Evolutionary conservation across 2,797 vertebrate genomes (phyloP).

Genomic region (Taeniopygia guttata): DNA sequence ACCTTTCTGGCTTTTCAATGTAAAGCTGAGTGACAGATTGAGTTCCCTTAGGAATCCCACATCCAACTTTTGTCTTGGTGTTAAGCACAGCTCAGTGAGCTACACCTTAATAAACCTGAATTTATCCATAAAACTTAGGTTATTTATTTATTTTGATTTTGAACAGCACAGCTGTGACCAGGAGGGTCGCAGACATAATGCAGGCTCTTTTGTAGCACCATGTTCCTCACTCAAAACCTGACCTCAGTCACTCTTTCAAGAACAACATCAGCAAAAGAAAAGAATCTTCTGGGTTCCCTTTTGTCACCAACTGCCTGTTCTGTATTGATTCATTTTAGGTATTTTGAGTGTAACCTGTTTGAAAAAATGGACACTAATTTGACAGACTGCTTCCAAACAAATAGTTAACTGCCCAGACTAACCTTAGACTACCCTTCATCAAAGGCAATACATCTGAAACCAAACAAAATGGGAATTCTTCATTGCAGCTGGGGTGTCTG

Average conservation of each 20-base stretch:
- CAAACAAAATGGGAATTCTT: not conserved
- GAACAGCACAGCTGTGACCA: not conserved
- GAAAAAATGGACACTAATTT: not conserved
- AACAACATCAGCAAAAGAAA: not conserved
- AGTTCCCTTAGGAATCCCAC: not conserved
- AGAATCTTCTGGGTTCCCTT: not conserved
- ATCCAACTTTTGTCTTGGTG: not conserved
- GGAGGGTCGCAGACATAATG: not conserved
- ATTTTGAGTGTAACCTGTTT: not conserved
- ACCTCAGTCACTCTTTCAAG: not conserved
- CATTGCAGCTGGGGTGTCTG: not conserved
- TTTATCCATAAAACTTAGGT: not conserved
- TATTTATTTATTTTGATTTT: not conserved
- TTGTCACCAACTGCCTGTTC: not conserved
- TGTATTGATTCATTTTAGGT: not conserved
- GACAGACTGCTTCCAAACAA: not conserved
- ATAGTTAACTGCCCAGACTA: not conserved
- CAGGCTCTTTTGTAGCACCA: rapidly evolving
- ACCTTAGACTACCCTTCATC: not conserved
- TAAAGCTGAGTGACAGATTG: not conserved
- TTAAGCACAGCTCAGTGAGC: not conserved
- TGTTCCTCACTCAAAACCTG: not conserved
- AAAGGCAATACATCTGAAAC: not conserved
- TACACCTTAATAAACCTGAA: not conserved
- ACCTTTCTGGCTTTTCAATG: not conserved